phyloP scores from a whole-genome alignment of 2,797 vertebrate genomes.

The Hyperoplus lanceolatus region DNA sequence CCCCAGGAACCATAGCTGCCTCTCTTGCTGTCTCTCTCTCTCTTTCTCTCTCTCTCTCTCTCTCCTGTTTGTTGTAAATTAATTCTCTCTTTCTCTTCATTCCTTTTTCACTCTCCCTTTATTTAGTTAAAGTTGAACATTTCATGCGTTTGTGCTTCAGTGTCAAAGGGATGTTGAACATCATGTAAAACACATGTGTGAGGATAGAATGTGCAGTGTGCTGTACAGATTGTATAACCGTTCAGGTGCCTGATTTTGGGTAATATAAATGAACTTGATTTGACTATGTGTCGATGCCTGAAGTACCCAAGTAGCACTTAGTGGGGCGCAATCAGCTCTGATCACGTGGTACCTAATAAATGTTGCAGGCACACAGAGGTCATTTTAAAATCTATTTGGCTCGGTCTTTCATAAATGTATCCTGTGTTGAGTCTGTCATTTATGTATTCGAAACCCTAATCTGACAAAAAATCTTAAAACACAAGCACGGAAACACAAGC shows the following conservation, averaged over 20 bases:
- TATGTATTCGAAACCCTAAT: no score
- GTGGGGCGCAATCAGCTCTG: background rate
- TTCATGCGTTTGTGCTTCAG: background rate
- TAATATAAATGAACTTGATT: background rate
- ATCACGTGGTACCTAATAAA: background rate
- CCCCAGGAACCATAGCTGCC: conserved; percentile 52
- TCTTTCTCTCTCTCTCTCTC: conserved; percentile 37
- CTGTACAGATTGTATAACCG: background rate
- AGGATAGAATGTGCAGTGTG: background rate
- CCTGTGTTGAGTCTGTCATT: background rate
- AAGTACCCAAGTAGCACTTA: background rate
- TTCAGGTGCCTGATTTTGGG: background rate
- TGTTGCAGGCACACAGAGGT: background rate
- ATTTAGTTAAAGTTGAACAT: conserved; percentile 5
- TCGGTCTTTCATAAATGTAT: background rate
- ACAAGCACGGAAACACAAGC: no score
- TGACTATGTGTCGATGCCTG: background rate
- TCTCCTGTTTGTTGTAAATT: conserved; percentile 57
- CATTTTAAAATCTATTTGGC: background rate
- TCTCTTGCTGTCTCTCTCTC: conserved; percentile 56
- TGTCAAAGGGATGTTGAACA: background rate
- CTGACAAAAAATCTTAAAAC: no score
- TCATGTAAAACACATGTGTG: background rate
- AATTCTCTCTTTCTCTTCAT: conserved; percentile 13
- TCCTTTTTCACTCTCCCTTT: conserved; percentile 30